Conservation (phyloP, 1,140 invertebrate genomes). For the Pseudoatta argentina region DNA sequence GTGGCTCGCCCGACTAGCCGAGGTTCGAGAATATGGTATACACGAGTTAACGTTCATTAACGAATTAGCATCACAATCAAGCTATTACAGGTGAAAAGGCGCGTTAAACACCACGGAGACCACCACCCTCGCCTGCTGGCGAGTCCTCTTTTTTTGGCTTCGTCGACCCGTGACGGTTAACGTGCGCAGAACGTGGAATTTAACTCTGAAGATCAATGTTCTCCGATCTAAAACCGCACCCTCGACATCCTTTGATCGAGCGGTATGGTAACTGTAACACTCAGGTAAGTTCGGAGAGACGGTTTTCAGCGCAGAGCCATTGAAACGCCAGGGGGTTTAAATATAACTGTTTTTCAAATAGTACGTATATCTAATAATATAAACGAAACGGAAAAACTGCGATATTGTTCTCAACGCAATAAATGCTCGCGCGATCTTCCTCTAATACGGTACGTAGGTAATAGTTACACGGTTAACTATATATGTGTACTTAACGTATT, state of each 20-base stretch:
- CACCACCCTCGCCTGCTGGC: neutral
- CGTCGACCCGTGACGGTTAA: neutral
- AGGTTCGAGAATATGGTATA: constrained; percentile 30
- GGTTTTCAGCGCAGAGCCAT: constrained; percentile 16
- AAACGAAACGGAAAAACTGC: constrained; percentile 37
- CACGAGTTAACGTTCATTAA: constrained; percentile 64
- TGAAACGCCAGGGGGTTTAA: constrained; percentile 8
- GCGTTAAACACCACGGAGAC: constrained; percentile 21
- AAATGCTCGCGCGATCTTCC: constrained; percentile 44
- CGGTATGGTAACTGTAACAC: constrained; percentile 41
- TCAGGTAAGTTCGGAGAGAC: constrained; percentile 19
- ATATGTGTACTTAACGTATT: constrained; percentile 60
- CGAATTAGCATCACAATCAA: constrained; percentile 64
- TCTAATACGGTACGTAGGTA: constrained; percentile 53
- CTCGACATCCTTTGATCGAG: constrained; percentile 20
- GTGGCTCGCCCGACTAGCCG: constrained; percentile 17
- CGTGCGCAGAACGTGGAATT: constrained; percentile 35
- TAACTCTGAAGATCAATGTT: constrained; percentile 31
- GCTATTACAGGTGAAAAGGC: constrained; percentile 17
- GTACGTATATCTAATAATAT: constrained; percentile 32
- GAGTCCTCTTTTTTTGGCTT: neutral
- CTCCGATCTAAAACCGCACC: neutral
- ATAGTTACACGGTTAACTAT: constrained; percentile 58
- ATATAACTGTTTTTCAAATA: constrained; percentile 37
- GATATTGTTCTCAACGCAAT: constrained; percentile 43